Evolutionary conservation across 2,888 invertebrate species (phyloP).

Genomic region (Synanthedon myopaeformis): DNA sequence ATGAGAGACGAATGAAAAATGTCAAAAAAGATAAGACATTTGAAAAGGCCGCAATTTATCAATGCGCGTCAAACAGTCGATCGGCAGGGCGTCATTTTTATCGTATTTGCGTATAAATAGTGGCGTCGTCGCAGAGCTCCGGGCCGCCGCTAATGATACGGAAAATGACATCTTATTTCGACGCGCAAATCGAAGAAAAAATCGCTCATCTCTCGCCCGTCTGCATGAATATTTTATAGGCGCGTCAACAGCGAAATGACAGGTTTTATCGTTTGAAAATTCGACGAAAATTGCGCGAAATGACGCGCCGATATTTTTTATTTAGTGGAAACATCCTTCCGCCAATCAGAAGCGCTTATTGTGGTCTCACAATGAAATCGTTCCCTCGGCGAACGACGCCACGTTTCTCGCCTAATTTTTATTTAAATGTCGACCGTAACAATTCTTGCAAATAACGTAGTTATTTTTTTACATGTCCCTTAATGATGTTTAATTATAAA

Average conservation of each 20-base stretch:
- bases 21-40: conserved; percentile 39
- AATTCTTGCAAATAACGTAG: conserved; percentile 19
- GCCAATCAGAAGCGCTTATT: conserved; percentile 68
- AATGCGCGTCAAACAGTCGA: conserved; percentile 67
- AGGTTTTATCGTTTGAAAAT: conserved; percentile 72
- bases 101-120: conserved; percentile 71
- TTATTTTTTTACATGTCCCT: too few relatives aligned
- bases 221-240: conserved; percentile 70
- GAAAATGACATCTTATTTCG: conserved; percentile 72
- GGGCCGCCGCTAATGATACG: conserved; percentile 68
- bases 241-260: conserved; percentile 70
- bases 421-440: conserved; percentile 59
- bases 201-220: conserved; percentile 66
- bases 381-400: conserved; percentile 33
- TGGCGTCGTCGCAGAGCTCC: conserved; percentile 57
- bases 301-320: conserved; percentile 70
- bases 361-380: conserved; percentile 54
- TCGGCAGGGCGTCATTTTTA: conserved; percentile 66
- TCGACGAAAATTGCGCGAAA: conserved; percentile 67
- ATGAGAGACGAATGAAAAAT: conserved; percentile 31
- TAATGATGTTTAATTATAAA: too few relatives aligned
- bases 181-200: conserved; percentile 69
- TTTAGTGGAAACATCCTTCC: conserved; percentile 70
- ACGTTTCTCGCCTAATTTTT: conserved; percentile 57
- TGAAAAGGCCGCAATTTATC: conserved; percentile 66